Base-by-base conservation (phyloP, 1,140 invertebrate genomes). In the Pseudomyrmex sp. region DNA sequence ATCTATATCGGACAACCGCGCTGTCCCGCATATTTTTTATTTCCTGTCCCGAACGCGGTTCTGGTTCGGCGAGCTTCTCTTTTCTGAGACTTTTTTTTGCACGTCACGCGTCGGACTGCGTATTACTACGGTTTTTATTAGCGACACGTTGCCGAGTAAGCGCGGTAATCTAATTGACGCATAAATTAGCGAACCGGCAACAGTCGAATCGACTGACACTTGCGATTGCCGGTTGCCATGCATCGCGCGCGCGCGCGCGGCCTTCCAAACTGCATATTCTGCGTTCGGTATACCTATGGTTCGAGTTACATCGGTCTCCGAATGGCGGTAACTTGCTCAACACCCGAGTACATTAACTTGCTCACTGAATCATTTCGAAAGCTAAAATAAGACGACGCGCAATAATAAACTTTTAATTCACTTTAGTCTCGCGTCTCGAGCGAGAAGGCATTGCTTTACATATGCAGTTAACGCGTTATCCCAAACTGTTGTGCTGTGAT, bases 121-220 rank as follows among this genome's bases (percentile, higher is more conserved):
- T 35, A 35, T 35, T 35, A 35, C 5, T 35, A 13, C 48, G n/a
- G 1, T 79, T 79, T 79, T 79, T 79, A 79, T 65, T 50, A 79
- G 75, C 50, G 75, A 69, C 75, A 52, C 23, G 52, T 79, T 69
- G 35, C 75, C 9, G 68, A 18, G 63, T 10, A 35, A 35, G 35
- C 48, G 13, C 35, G 48, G 8, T 58, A 35, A 69, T 79, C 75
- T 79, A 79, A 79, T 79, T 79, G 48, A 12, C 35, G 63, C 35
- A 79, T 79, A 79, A 79, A 79, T 70, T 79, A 79, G 44, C 35
- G 2, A 26, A n/a, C 44, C 54, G 44, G 10, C 12, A 48, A 70
- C 35, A 44, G 15, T 26, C 54, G 15, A 26, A 69, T 15, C 63
- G 50, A 48, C 75, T 69, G 75, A 79, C 52, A 77, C 50, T 79